A percentile compares a stretch with the other conserved stretches of the same genome.
Evolutionary conservation across 2,113 vertebrate species (phyloP).

Genomic region (Rhinichthys klamathensis): DNA sequence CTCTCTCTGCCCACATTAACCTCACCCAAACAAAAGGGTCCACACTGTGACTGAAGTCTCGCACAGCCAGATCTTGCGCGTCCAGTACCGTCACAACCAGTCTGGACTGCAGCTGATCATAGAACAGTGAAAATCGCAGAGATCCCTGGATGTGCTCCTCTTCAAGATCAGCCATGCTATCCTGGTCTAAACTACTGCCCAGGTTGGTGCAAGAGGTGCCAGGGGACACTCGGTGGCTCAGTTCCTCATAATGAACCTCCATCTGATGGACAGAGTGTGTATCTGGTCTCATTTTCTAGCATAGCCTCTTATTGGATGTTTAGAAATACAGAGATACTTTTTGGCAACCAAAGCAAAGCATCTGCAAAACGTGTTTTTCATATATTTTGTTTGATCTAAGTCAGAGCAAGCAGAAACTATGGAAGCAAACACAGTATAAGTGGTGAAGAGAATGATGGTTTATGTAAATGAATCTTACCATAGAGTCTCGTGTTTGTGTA

Average conservation of each 20-base stretch:
- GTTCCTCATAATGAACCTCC: constrained; percentile 53
- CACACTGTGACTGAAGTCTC: constrained; percentile 43
- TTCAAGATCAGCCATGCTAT: constrained; percentile 31
- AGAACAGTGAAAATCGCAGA: constrained; percentile 73
- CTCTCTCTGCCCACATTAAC: constrained; percentile 64
- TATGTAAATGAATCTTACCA: constrained; percentile 34
- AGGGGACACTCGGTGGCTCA: constrained; percentile 58
- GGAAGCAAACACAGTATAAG: neutral
- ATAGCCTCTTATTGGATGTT: neutral
- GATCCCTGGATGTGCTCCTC: constrained; percentile 60
- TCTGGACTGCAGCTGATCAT: constrained; percentile 59
- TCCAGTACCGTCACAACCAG: constrained; percentile 73
- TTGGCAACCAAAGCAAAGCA: neutral
- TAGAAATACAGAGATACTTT: constrained; percentile 2
- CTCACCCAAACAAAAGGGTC: constrained; percentile 64
- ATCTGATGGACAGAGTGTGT: constrained; percentile 57
- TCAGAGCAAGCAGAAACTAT: neutral
- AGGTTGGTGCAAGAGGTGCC: constrained; percentile 27
- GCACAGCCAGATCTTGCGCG: constrained; percentile 62
- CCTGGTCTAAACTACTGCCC: constrained; percentile 40
- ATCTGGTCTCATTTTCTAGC: neutral
- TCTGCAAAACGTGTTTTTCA: constrained; percentile 1
- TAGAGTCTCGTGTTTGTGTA: constrained; percentile 26
- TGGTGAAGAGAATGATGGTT: neutral
- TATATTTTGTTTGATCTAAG: neutral